Evolutionary conservation across 2,113 vertebrate genomes (phyloP), one percentile per base, ranked within the genome.

Genomic region (Amazona vittata): DNA sequence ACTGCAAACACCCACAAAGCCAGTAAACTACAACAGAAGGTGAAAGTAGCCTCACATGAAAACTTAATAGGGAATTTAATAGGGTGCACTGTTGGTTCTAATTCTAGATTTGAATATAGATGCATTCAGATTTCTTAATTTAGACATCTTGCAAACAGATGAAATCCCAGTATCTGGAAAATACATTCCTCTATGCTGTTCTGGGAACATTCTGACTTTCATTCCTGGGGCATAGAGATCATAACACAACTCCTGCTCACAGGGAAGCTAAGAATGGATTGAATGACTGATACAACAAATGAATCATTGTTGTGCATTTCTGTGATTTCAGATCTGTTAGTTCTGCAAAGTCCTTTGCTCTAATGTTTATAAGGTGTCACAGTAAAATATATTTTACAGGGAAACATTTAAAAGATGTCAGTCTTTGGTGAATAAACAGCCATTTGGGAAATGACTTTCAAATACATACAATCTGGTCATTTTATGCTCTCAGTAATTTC

Each of bases 291-390:
- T 68, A 68, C 17, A 71, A 85, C 60, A 80, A 96, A 89, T 16
- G 46, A 90, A 87, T 87, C 13, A 10, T 77, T 91, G 69, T 78
- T 86, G 83, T 75, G 53, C 63, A n/a, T 96, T 94, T 92, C 90
- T 82, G 35, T 67, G 70, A 33, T 85, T 93, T 96, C 81, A 83
- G 71, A 80, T 60, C 53, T 95, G 89, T 96, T 96, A 94, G 65
- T 79, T 97, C 80, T 94, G 74, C 74, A 93, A 63, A 94, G 53
- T 10, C 50, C 55, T 93, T 96, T 94, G 77, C 96, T 95, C 91
- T 91, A 94, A 94, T 91, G 94, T 97, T 96, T 85, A 87, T 85
- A 83, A 95, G 46, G n/a, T 64, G 80, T 67, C 46, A 41, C n/a
- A n/a, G 60, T 59, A 92, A 96, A 92, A 92, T 75, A 59, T 77